A percentile compares a stretch with the other conserved stretches of the same genome.
Evolutionary conservation across 2,113 vertebrate species (phyloP).

Genomic region (Danio rerio): DNA sequence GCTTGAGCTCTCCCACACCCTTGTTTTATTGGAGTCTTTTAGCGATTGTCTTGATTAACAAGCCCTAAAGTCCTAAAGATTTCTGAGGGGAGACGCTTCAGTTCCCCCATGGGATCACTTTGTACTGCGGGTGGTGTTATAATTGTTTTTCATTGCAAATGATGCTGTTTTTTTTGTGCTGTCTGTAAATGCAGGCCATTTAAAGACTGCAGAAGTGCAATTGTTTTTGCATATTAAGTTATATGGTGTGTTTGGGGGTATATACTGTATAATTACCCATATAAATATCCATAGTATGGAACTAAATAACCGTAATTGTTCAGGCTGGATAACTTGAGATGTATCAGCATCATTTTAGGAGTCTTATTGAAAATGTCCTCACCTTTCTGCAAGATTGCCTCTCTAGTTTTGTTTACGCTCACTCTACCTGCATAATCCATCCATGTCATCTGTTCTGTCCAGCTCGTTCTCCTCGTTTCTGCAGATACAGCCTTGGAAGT

Average conservation of each 20-base stretch:
- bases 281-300: too few species aligned
- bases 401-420: conserved; percentile 18
- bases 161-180: background rate
- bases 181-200: background rate
- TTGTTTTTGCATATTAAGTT: background rate
- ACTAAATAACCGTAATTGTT: background rate
- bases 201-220: conserved; percentile 4
- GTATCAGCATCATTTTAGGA: background rate
- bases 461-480: conserved; percentile 21
- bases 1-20: conserved; percentile 62
- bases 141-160: conserved; percentile 15
- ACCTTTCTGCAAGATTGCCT: conserved; percentile 1
- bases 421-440: background rate
- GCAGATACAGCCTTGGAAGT: conserved; percentile 42
- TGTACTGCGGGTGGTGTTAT: conserved; percentile 2
- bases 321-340: background rate
- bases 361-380: background rate
- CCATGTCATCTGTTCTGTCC: conserved; percentile 10
- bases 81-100: conserved; percentile 46
- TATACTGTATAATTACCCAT: background rate
- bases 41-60: conserved; percentile 64
- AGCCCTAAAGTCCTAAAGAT: conserved; percentile 49
- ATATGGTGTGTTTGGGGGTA: background rate
- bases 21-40: conserved; percentile 69
- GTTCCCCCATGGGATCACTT: background rate